A percentile compares a stretch with the other conserved stretches of the same genome.
These are phyloP conservation scores for Lacerta agilis DNA, from an alignment of 2,797 vertebrate genomes.

Conservation along the genomic window DNA sequence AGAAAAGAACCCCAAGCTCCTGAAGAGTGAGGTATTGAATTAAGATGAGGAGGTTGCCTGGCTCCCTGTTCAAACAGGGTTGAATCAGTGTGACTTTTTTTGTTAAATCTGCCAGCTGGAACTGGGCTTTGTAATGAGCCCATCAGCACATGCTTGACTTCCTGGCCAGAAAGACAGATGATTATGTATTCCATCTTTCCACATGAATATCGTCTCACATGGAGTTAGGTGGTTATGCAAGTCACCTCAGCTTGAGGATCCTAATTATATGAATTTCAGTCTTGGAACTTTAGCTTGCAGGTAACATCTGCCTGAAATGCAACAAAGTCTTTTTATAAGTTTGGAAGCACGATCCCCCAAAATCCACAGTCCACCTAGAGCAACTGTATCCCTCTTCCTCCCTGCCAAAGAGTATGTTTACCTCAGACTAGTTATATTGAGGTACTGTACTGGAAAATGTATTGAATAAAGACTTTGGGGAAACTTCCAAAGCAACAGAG, in stretches of 20 bases:
- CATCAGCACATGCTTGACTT: not conserved
- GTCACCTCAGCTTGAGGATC: not conserved
- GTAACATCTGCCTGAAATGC: not conserved
- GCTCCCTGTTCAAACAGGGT: not conserved
- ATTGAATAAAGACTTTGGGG: not conserved
- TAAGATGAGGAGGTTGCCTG: not conserved
- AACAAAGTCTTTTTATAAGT: not conserved
- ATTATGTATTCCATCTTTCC: not conserved
- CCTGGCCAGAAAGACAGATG: not conserved
- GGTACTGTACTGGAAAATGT: slow-evolving; percentile 15
- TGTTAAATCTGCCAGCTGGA: not conserved
- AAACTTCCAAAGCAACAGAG: slow-evolving; percentile 28
- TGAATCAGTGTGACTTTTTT: not conserved
- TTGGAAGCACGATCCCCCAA: slow-evolving; percentile 3
- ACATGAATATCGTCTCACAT: not conserved
- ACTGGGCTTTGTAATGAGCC: not conserved
- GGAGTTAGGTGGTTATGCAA: not conserved
- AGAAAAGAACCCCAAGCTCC: not conserved
- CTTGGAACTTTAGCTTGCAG: not conserved
- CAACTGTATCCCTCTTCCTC: not conserved
- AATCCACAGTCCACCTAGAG: not conserved
- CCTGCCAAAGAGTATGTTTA: not conserved
- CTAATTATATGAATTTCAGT: not conserved
- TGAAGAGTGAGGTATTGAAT: not conserved
- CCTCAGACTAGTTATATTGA: not conserved